Conservation (phyloP, 35 echinoderm and acorn worm species). For the Apostichopus japonicus region DNA sequence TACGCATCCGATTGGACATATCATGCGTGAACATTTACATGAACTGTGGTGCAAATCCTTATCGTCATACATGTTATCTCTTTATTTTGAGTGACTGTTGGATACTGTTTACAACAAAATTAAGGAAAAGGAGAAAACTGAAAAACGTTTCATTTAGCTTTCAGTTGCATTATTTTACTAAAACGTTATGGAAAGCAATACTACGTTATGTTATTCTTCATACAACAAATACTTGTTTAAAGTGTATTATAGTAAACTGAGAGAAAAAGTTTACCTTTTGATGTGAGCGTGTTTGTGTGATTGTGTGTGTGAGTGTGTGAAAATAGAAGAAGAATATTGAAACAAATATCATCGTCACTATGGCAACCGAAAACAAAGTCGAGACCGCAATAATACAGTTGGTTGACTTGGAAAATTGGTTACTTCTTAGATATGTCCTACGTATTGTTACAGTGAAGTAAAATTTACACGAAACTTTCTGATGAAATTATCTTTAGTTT, state of each 20-base stretch:
- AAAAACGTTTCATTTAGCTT: background rate
- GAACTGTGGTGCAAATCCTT: conserved; percentile 3
- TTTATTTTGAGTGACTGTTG: background rate
- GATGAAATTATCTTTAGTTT: background rate
- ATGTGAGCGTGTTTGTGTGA: background rate
- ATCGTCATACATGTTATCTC: background rate
- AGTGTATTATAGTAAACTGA: background rate
- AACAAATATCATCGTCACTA: background rate
- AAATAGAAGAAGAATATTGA: background rate
- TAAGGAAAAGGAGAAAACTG: background rate
- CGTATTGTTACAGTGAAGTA: background rate
- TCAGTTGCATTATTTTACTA: background rate
- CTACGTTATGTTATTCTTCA: background rate
- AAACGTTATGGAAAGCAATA: background rate
- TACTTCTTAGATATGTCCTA: background rate
- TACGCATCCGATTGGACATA: background rate
- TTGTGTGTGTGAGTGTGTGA: background rate
- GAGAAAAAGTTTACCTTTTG: background rate
- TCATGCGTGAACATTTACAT: background rate
- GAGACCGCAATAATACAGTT: background rate
- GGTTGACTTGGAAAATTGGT: background rate
- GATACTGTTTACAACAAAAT: background rate
- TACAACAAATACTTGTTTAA: background rate
- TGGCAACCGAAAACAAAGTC: background rate
- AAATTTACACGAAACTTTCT: background rate